These are phyloP conservation scores for Dunckerocampus dactyliophorus DNA, from an alignment of 2,113 vertebrate genomes.

Conservation along the genomic window DNA sequence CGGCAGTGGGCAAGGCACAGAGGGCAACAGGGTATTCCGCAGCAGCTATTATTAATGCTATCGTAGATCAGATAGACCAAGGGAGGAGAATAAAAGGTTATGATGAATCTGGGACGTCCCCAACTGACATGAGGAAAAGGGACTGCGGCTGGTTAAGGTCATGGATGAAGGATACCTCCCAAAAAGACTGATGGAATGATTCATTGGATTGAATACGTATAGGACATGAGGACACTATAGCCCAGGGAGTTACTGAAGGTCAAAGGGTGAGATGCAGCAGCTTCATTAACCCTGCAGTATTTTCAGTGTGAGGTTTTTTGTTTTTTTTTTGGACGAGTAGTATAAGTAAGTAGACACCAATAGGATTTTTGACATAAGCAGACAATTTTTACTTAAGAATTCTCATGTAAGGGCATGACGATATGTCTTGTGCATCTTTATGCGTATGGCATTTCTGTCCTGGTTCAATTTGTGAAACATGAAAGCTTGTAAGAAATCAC, in stretches of 20 bases:
- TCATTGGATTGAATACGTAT: conserved; percentile 10
- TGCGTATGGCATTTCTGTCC: conserved; percentile 41
- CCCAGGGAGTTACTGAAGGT: conserved; percentile 34
- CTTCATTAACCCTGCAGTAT: conserved; percentile 10
- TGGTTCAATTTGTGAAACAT: conserved; percentile 24
- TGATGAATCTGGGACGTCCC: conserved; percentile 67
- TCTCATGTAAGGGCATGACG: too few relatives aligned
- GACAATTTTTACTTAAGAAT: too few relatives aligned
- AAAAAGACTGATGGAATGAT: conserved; percentile 29
- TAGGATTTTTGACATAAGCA: too few relatives aligned
- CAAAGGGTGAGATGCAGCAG: conserved; percentile 16
- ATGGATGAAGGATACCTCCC: conserved; percentile 54
- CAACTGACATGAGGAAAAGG: conserved; percentile 46
- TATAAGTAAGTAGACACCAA: too few relatives aligned
- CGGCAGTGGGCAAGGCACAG: conserved; percentile 46
- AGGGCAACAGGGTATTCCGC: conserved; percentile 53
- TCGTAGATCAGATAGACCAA: conserved; percentile 74
- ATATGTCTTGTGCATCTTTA: conserved; percentile 18
- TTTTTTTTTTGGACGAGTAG: not conserved
- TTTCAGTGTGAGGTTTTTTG: not conserved
- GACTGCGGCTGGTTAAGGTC: conserved; percentile 55
- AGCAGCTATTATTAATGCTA: conserved; percentile 72
- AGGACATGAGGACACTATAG: conserved; percentile 21
- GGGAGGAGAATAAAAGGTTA: conserved; percentile 56
- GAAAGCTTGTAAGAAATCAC: conserved; percentile 39